phyloP scores from a whole-genome alignment of 2,888 invertebrate genomes.

The Agriopis aurantiaria region DNA sequence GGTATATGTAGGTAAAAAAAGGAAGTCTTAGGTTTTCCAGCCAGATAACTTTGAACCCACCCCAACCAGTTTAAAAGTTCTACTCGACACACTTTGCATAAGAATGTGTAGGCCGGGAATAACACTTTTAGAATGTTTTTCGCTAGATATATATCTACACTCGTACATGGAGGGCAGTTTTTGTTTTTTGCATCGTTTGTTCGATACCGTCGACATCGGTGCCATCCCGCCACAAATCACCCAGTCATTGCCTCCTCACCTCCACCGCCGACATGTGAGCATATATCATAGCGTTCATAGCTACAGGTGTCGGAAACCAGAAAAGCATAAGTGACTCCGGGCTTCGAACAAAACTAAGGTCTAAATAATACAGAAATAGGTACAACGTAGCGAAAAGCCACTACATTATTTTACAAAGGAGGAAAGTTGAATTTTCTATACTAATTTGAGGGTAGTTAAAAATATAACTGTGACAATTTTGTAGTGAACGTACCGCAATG shows the following conservation, averaged over 20 bases:
- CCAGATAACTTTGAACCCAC: background rate
- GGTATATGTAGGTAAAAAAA: background rate
- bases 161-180: slow-evolving; percentile 43
- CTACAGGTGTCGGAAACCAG: slow-evolving; percentile 14
- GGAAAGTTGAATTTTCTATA: background rate
- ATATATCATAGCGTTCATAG: slow-evolving; percentile 13
- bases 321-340: slow-evolving; percentile 2
- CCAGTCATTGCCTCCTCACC: slow-evolving; percentile 32
- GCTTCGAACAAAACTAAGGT: slow-evolving; percentile 1
- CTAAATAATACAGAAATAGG: background rate
- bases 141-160: slow-evolving; percentile 9
- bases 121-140: slow-evolving; percentile 34
- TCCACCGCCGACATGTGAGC: slow-evolving; percentile 42
- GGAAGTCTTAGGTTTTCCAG: background rate
- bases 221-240: slow-evolving; percentile 59
- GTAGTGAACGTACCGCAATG: slow-evolving; percentile 86
- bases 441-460: slow-evolving; percentile 4
- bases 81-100: slow-evolving; percentile 31
- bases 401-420: background rate
- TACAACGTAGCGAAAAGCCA: background rate
- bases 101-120: slow-evolving; percentile 35
- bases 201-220: slow-evolving; percentile 70
- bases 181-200: slow-evolving; percentile 61
- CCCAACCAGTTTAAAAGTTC: slow-evolving; percentile 5
- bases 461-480: background rate